These are phyloP conservation scores for Cepaea hortensis DNA, from an alignment of 2,888 invertebrate species.

Conservation along the genomic window DNA sequence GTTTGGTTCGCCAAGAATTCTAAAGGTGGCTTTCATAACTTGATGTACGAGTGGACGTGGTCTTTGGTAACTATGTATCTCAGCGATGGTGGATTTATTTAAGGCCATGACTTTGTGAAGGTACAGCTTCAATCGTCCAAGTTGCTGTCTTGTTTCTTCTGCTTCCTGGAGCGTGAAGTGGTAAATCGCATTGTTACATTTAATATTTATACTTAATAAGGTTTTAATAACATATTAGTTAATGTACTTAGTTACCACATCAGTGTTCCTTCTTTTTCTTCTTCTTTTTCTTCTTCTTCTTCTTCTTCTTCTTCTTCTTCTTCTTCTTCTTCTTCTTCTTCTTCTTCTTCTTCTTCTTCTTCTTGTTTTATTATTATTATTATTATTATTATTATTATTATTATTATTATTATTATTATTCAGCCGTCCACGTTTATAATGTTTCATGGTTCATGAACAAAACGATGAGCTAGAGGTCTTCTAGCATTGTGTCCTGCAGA, in stretches of 20 bases:
- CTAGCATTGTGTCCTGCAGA: no score
- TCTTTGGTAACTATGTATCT: constrained; percentile 61
- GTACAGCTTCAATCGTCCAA: constrained; percentile 50
- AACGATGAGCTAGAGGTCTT: no score
- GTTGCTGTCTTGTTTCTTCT: constrained; percentile 43
- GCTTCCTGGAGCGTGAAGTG: constrained; percentile 37
- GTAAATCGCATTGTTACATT: background rate
- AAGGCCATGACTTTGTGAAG: constrained; percentile 57
- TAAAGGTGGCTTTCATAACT: constrained; percentile 61
- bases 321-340: background rate
- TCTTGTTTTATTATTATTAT: background rate
- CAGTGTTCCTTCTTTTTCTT: background rate
- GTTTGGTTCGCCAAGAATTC: constrained; percentile 60
- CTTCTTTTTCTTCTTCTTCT: background rate
- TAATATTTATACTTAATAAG: background rate
- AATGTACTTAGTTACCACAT: background rate
- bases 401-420: background rate
- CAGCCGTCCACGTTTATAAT: background rate
- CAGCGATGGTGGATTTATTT: constrained; percentile 61
- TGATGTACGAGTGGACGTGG: constrained; percentile 59
- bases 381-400: background rate
- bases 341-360: background rate
- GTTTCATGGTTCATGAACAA: background rate
- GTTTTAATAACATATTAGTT: no score
- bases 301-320: background rate